Conservation (phyloP, 2,113 vertebrate genomes). For the Protobothrops flavoviridis region DNA sequence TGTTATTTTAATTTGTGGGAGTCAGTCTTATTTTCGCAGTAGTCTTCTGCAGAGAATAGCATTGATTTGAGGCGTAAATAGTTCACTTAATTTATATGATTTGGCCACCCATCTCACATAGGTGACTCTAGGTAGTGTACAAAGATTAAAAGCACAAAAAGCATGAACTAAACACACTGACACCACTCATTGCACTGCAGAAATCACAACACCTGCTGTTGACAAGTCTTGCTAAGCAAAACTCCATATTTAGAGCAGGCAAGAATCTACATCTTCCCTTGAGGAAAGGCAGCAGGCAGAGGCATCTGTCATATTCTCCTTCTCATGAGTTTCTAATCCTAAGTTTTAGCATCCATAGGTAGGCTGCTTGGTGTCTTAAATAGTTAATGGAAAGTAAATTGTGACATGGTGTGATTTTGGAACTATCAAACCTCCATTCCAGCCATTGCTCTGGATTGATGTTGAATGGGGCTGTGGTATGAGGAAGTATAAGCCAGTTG, state of each 20-base stretch:
- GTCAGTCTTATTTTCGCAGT: neutral
- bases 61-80: neutral
- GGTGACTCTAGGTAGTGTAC: neutral
- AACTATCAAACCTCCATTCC: neutral
- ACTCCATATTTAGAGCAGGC: slow-evolving; percentile 1
- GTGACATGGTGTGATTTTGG: neutral
- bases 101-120: neutral
- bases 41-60: slow-evolving; percentile 16
- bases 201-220: neutral
- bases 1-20: neutral
- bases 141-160: neutral
- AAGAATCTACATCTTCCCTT: neutral
- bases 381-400: neutral
- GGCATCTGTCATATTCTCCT: neutral
- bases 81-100: neutral
- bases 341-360: neutral
- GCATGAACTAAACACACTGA: neutral
- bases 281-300: neutral
- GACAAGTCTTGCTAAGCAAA: neutral
- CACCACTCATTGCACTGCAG: neutral
- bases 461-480: too few species aligned
- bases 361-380: neutral
- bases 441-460: neutral
- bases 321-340: neutral
- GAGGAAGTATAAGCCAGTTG: neutral